phyloP scores from a whole-genome alignment of 1,140 invertebrate genomes.

The Trichonephila clavata region DNA sequence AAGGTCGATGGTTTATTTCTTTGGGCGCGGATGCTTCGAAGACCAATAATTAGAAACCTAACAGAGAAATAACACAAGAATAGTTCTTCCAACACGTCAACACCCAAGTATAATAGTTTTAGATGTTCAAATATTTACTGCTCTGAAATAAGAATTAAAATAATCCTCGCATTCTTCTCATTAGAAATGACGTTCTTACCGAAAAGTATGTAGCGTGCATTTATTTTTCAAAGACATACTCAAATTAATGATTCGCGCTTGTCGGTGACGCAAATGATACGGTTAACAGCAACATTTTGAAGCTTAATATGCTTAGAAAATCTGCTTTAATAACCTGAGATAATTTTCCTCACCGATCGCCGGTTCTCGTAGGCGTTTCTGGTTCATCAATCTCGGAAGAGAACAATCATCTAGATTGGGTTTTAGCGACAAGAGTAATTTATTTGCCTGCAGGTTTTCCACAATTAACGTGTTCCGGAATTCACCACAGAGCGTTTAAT shows the following conservation, averaged over 20 bases:
- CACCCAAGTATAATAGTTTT: constrained; percentile 33
- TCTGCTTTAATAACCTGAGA: constrained; percentile 63
- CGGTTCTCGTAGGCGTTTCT: constrained; percentile 64
- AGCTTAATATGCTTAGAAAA: constrained; percentile 53
- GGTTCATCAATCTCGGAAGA: constrained; percentile 64
- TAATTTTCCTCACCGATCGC: constrained; percentile 42
- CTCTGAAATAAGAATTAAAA: constrained; percentile 29
- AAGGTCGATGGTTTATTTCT: not conserved
- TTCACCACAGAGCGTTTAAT: constrained; percentile 43
- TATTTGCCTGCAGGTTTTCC: constrained; percentile 52
- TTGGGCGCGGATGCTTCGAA: not conserved
- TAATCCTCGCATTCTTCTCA: constrained; percentile 5
- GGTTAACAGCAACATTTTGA: constrained; percentile 24
- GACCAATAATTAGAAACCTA: not conserved
- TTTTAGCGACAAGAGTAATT: constrained; percentile 69
- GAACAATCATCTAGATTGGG: constrained; percentile 72
- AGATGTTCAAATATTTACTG: constrained; percentile 31
- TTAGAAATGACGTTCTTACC: not conserved
- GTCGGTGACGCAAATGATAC: constrained; percentile 65
- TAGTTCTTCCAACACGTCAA: constrained; percentile 3
- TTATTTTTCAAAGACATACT: constrained; percentile 45
- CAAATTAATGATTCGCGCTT: constrained; percentile 50
- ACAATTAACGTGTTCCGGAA: constrained; percentile 63
- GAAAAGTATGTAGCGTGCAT: constrained; percentile 18
- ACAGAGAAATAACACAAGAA: not conserved